A percentile compares a stretch with the other conserved stretches of the same genome.
phyloP scores from a whole-genome alignment of 2,113 vertebrate species.

The Labeo catla region DNA sequence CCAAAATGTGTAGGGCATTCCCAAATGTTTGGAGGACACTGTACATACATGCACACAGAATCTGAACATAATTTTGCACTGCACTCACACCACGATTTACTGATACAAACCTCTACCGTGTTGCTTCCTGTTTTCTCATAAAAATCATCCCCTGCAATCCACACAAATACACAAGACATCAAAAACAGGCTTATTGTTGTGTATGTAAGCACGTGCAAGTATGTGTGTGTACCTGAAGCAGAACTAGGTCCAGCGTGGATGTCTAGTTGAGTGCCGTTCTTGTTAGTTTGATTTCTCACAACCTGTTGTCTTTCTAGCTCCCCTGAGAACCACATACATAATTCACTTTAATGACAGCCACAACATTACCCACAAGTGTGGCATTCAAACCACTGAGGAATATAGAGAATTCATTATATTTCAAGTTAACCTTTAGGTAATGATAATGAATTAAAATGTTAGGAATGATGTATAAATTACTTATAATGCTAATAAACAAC shows the following conservation, averaged over 20 bases:
- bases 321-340: conserved; percentile 75
- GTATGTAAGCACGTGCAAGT: conserved; percentile 14
- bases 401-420: not conserved
- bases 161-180: conserved; percentile 39
- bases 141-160: conserved; percentile 85
- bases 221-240: conserved; percentile 82
- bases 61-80: not conserved
- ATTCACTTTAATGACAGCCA: conserved; percentile 24
- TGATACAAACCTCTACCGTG: conserved; percentile 93
- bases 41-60: conserved; percentile 19
- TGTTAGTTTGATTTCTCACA: conserved; percentile 83
- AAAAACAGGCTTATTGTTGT: conserved; percentile 7
- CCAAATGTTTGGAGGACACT: not conserved
- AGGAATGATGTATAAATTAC: not conserved
- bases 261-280: conserved; percentile 86
- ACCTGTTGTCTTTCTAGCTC: conserved; percentile 95
- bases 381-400: conserved; percentile 25
- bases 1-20: not conserved
- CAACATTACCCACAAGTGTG: not conserved
- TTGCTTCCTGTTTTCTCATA: conserved; percentile 88
- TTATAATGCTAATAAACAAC: not conserved
- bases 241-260: conserved; percentile 85
- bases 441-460: not conserved
- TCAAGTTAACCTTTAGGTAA: not conserved
- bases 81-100: not conserved